phyloP scores from a whole-genome alignment of 2,888 invertebrate species.

The Phortica okadai region DNA sequence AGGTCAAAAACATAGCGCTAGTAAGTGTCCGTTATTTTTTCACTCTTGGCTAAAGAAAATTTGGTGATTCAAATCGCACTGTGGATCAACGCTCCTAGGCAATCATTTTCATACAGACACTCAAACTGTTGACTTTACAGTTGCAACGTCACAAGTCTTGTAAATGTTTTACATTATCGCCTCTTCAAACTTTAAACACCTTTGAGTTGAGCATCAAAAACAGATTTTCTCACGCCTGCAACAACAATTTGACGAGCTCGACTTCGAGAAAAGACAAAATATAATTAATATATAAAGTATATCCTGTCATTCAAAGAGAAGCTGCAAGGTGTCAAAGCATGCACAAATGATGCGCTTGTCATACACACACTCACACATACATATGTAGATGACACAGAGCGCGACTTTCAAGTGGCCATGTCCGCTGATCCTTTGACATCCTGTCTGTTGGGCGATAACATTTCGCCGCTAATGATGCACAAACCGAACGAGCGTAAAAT shows the following conservation, averaged over 20 bases:
- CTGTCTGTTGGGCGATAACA: neutral
- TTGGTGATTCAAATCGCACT: no score
- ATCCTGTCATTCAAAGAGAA: conserved; percentile 13
- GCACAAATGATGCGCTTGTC: neutral
- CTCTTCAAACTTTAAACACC: neutral
- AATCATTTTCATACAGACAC: no score
- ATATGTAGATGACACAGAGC: neutral
- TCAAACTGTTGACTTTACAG: no score
- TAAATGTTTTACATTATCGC: neutral
- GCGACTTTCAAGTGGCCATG: conserved; percentile 19
- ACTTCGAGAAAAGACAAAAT: neutral
- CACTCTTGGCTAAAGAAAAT: no score
- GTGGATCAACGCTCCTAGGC: no score
- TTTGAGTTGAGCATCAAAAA: no score
- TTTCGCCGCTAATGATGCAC: neutral
- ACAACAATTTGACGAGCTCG: neutral
- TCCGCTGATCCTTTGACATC: conserved; percentile 29
- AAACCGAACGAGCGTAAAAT: neutral
- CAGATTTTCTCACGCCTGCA: conserved; percentile 1
- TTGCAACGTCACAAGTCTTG: neutral
- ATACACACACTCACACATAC: neutral
- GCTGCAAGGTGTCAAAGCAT: conserved; percentile 14
- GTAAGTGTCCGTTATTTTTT: no score
- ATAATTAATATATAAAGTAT: conserved; percentile 7
- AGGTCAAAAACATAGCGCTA: no score